Base-by-base conservation (phyloP, 2,113 vertebrate genomes). In the Cathartes aura region DNA sequence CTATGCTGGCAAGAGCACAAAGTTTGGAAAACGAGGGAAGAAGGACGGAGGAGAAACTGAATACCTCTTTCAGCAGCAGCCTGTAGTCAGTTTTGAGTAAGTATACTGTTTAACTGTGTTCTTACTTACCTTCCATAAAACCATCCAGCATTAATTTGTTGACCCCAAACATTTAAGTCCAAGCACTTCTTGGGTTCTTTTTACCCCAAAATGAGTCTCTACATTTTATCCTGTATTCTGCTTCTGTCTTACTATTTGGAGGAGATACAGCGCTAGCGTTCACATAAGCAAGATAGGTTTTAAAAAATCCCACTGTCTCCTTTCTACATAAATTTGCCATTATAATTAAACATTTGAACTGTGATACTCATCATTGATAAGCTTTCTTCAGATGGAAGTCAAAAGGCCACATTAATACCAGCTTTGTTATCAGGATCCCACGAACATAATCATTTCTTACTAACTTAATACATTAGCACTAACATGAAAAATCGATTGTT, bases 371-470 rank as follows among this genome's bases (percentile, higher is more conserved):
- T 12, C 2, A 79, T 0, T 47, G 68, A 92, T 74, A 38, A 38
- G 38, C 53, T 48, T 72, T 60, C 40, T 83, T 76, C 75, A 81
- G 62, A 40, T 38, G 24, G 45, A 83, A 64, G 40, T 83, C 75
- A 83, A 80, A 82, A 92, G 67, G 67, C 21, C 58, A 26, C 36
- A 45, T 66, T 56, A 40, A 80, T 19, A 78, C 34, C 71, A 86
- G 62, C 27, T 80, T 63, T 70, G 52, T 56, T 76, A 76, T 20
- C 19, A 86, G 32, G 80, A 66, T 67, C 6, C 9, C 59, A 74
- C 0, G 0, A 94, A 81, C 15, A 29, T 8, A 56, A 45, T 32
- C 0, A 1, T 50, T 93, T 87, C 75, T 53, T 29, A 73, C 16
- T 58, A 86, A 80, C 75, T 72, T 38, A 82, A 60, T 27, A 68